Percentiles rank a stretch among this genome's conserved stretches.
phyloP scores from a whole-genome alignment of 2,113 vertebrate genomes.

The Copsychus sechellarum region DNA sequence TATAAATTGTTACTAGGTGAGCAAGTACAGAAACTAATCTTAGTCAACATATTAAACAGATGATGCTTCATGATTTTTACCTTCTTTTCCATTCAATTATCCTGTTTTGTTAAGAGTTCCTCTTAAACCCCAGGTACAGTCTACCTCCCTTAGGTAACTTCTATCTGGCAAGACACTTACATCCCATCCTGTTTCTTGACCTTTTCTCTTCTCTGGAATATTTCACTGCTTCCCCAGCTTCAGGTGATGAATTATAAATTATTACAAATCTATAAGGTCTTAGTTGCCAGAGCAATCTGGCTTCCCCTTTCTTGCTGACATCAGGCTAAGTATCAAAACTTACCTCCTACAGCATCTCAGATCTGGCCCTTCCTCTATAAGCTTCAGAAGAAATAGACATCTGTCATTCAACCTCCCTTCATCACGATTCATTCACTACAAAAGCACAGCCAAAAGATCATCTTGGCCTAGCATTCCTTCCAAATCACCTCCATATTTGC shows the following conservation, averaged over 20 bases:
- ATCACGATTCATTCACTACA: not conserved
- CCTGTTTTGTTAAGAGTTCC: not conserved
- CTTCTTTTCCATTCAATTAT: not conserved
- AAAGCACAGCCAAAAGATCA: not conserved
- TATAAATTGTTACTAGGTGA: not conserved
- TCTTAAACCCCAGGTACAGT: not conserved
- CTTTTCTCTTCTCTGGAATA: not conserved
- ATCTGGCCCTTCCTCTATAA: not conserved
- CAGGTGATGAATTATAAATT: not conserved
- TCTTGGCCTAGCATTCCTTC: not conserved
- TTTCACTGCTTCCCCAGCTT: not conserved
- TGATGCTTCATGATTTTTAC: not conserved
- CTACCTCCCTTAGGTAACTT: not conserved
- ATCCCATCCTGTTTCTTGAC: not conserved
- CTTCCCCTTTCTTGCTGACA: not conserved
- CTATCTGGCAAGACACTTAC: not conserved
- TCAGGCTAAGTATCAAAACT: not conserved
- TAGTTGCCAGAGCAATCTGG: not conserved
- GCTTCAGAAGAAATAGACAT: not conserved
- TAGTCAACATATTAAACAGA: not conserved
- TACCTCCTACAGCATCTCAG: not conserved
- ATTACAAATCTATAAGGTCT: not conserved
- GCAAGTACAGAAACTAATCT: not conserved
- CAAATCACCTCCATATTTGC: not conserved
- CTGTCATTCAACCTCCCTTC: not conserved